Conservation (phyloP, 2,888 invertebrate species). For the Lycocerus yunnanus region DNA sequence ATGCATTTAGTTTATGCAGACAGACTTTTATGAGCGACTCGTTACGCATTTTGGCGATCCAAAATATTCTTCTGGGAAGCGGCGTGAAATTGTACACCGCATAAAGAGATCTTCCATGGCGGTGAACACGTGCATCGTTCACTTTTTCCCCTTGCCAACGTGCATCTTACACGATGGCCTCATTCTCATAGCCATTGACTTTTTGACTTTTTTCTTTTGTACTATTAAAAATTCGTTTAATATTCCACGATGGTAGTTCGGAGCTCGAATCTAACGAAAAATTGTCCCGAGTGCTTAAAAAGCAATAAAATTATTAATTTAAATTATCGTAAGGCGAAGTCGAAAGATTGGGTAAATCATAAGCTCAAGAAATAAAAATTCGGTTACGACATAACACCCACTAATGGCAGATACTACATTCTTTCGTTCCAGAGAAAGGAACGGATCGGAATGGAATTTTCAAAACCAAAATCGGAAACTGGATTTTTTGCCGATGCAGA, state of each 20-base stretch:
- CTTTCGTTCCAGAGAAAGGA: too few species aligned
- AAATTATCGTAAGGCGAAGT: too few species aligned
- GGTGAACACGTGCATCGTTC: constrained; percentile 21
- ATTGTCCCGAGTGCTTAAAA: background rate
- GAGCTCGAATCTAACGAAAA: background rate
- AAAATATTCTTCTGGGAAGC: constrained; percentile 26
- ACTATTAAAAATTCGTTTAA: background rate
- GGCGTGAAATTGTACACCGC: constrained; percentile 20
- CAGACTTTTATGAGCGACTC: constrained; percentile 2
- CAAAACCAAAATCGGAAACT: too few species aligned
- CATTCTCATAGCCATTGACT: constrained; percentile 21
- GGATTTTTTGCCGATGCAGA: too few species aligned
- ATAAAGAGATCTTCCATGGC: constrained; percentile 13
- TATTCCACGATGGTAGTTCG: too few species aligned
- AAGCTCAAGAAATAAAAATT: too few species aligned
- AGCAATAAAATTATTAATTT: too few species aligned
- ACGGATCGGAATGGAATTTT: too few species aligned
- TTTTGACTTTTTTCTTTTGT: background rate
- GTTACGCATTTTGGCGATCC: constrained; percentile 21
- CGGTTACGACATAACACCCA: too few species aligned
- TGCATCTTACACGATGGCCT: constrained; percentile 17
- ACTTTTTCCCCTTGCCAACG: constrained; percentile 1
- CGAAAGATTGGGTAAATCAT: background rate
- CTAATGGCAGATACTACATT: too few species aligned
- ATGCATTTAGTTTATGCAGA: background rate